Evolutionary conservation across 2,797 vertebrate species (phyloP).

Genomic region (Cuculus canorus): DNA sequence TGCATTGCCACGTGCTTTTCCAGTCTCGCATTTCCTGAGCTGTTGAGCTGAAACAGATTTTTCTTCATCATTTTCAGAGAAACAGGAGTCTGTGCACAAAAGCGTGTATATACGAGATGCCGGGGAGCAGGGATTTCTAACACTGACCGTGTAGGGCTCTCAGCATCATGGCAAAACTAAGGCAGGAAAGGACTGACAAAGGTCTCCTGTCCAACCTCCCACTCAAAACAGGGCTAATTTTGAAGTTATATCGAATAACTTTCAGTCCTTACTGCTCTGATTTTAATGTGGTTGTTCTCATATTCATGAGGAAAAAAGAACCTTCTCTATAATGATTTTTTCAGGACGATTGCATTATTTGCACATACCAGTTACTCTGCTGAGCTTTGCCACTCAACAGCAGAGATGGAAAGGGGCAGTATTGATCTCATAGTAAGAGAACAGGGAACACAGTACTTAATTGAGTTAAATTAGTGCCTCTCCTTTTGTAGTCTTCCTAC

Average conservation of each 20-base stretch:
- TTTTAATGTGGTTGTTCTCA: neutral
- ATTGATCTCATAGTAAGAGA: neutral
- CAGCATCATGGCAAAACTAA: neutral
- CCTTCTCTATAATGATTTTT: neutral
- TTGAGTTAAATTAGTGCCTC: neutral
- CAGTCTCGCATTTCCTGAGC: neutral
- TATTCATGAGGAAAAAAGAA: neutral
- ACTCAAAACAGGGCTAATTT: neutral
- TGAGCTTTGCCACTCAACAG: fast-evolving
- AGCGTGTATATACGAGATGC: neutral
- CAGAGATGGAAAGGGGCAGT: neutral
- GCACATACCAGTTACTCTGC: neutral
- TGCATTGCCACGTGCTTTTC: neutral
- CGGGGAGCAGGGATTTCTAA: neutral
- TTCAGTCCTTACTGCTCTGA: neutral
- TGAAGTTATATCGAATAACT: neutral
- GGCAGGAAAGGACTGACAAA: neutral
- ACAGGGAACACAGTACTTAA: neutral
- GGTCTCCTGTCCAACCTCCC: neutral
- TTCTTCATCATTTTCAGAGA: neutral
- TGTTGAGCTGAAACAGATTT: neutral
- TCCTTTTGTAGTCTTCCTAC: neutral
- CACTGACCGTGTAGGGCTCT: neutral
- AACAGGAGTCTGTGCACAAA: neutral
- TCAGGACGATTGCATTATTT: neutral